phyloP scores from a whole-genome alignment of 2,888 invertebrate species.

The Diaphora mendica region DNA sequence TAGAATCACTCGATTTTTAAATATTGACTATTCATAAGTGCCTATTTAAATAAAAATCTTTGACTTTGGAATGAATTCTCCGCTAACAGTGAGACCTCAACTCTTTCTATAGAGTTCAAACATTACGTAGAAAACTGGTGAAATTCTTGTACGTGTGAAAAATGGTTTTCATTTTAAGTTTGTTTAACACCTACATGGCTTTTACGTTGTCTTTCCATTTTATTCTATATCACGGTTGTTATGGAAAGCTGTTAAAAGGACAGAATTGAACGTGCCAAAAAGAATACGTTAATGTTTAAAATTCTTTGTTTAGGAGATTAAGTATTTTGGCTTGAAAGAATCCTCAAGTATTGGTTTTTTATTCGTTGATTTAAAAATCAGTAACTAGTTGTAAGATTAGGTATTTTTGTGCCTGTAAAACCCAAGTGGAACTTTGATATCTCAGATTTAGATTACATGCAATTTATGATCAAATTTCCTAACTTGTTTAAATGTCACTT shows the following conservation, averaged over 20 bases:
- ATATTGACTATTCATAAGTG: too few relatives aligned
- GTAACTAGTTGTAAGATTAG: too few relatives aligned
- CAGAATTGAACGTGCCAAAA: neutral
- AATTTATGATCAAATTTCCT: neutral
- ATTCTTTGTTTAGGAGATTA: too few relatives aligned
- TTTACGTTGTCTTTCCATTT: constrained; percentile 38
- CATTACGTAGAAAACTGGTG: constrained; percentile 55
- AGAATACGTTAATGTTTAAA: neutral
- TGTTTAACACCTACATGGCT: constrained; percentile 58
- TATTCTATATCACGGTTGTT: neutral
- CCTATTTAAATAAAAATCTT: too few relatives aligned
- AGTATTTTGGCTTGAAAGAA: too few relatives aligned
- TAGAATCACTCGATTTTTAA: too few relatives aligned
- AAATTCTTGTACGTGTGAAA: constrained; percentile 72
- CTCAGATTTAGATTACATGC: too few relatives aligned
- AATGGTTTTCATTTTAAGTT: constrained; percentile 64
- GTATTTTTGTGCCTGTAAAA: too few relatives aligned
- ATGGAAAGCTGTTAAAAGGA: neutral
- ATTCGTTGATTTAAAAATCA: neutral
- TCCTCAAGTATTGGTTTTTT: neutral
- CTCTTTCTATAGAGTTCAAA: constrained; percentile 37
- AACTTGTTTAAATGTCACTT: neutral
- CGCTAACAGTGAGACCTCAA: constrained; percentile 35
- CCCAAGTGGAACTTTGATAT: too few relatives aligned
- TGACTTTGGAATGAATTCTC: too few relatives aligned